phyloP scores from a whole-genome alignment of 2,888 invertebrate species.

The Dusona sp. region DNA sequence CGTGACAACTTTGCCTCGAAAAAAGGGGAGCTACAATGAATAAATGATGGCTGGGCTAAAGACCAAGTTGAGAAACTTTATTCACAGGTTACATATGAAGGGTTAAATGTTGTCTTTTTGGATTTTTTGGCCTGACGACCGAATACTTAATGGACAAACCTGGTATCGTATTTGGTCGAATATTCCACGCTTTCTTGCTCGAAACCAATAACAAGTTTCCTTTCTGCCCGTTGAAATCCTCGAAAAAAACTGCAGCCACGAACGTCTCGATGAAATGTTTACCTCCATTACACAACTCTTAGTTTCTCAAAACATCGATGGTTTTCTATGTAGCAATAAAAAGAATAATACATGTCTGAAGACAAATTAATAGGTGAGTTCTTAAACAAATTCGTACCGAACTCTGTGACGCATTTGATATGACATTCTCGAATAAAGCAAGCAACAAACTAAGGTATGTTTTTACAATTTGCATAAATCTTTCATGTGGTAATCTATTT shows the following conservation, averaged over 20 bases:
- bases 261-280: conserved; percentile 28
- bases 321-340: background rate
- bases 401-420: background rate
- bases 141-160: conserved; percentile 18
- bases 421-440: background rate
- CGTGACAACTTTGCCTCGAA: conserved; percentile 2
- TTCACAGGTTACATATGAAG: conserved; percentile 1
- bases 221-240: conserved; percentile 3
- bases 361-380: background rate
- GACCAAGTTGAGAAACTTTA: conserved; percentile 13
- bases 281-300: conserved; percentile 13
- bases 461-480: background rate
- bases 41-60: conserved; percentile 12
- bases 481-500: background rate
- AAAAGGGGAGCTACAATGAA: conserved; percentile 7
- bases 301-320: conserved; percentile 4
- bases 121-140: conserved; percentile 10
- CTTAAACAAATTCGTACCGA: background rate
- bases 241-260: conserved; percentile 11
- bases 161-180: background rate
- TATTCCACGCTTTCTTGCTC: background rate
- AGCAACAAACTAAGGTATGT: background rate
- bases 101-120: conserved; percentile 25
- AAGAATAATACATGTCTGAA: background rate
- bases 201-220: background rate